These are phyloP conservation scores for Hemibates koningsi DNA, from an alignment of 2,113 vertebrate species.

Conservation along the genomic window DNA sequence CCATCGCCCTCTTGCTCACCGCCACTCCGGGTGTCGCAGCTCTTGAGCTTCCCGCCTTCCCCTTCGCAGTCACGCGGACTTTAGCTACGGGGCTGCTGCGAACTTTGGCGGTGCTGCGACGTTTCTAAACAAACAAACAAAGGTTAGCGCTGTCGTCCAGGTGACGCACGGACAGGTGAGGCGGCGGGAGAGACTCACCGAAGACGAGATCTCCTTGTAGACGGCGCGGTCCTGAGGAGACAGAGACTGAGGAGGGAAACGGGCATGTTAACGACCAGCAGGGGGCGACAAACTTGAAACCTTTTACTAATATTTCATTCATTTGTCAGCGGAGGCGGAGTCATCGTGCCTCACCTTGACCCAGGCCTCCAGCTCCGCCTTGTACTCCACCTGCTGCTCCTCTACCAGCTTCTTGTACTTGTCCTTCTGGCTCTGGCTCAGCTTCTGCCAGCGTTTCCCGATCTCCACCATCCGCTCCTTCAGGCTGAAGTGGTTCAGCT, in stretches of 20 bases:
- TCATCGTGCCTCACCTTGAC: constrained; percentile 59
- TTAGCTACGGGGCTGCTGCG: constrained; percentile 58
- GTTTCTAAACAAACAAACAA: constrained; percentile 58
- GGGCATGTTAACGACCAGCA: neutral
- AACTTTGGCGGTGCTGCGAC: constrained; percentile 64
- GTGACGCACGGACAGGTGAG: neutral
- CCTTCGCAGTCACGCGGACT: constrained; percentile 61
- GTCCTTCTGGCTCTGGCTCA: constrained; percentile 73
- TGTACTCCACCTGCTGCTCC: constrained; percentile 76
- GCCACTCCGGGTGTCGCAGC: constrained; percentile 37
- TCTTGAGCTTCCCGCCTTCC: constrained; percentile 60
- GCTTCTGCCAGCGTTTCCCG: constrained; percentile 78
- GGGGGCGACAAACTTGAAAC: neutral
- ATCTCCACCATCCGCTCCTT: constrained; percentile 83
- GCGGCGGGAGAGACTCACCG: constrained; percentile 51
- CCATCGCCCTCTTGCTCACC: constrained; percentile 71
- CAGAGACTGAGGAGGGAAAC: constrained; percentile 60
- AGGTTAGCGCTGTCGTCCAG: neutral
- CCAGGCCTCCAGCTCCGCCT: constrained; percentile 73
- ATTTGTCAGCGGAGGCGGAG: neutral
- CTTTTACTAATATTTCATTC: neutral
- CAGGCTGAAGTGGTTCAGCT: constrained; percentile 78
- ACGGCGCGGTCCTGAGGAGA: constrained; percentile 71
- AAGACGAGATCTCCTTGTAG: constrained; percentile 72
- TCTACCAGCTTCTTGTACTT: constrained; percentile 79